Conservation (phyloP, 2,888 invertebrate species). For the Lingula anatina region DNA sequence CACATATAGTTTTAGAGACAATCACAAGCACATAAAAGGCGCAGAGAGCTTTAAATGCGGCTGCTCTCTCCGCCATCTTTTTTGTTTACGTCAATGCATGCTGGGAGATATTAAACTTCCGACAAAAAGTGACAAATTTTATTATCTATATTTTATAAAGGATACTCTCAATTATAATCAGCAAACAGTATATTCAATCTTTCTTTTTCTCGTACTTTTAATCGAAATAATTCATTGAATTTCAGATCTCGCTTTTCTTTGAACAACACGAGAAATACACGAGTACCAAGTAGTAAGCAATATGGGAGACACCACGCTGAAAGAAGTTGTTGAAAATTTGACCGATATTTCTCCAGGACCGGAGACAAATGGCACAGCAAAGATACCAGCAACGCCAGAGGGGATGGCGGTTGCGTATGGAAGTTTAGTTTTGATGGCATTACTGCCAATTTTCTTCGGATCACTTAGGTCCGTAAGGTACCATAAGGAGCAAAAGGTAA, state of each 20-base stretch:
- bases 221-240: background rate
- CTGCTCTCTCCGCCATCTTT: slow-evolving; percentile 4
- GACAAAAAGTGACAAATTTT: background rate
- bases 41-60: too few relatives aligned
- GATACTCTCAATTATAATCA: background rate
- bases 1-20: too few relatives aligned
- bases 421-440: slow-evolving; percentile 90
- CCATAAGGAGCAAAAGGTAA: slow-evolving; percentile 83
- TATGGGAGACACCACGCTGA: slow-evolving; percentile 61
- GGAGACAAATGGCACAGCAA: slow-evolving; percentile 54
- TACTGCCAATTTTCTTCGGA: slow-evolving; percentile 92
- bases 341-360: slow-evolving; percentile 62
- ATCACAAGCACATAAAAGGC: too few relatives aligned
- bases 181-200: background rate
- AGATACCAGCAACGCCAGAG: slow-evolving; percentile 77
- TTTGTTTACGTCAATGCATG: slow-evolving; percentile 2
- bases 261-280: background rate
- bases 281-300: slow-evolving; percentile 15
- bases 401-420: slow-evolving; percentile 92
- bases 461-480: slow-evolving; percentile 87
- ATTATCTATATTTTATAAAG: background rate
- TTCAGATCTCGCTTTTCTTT: background rate
- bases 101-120: background rate
- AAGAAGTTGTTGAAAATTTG: slow-evolving; percentile 55
- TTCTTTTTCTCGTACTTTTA: slow-evolving; percentile 1